Evolutionary conservation across 2,113 vertebrate species (phyloP).

Genomic region (Callaeas wilsoni): DNA sequence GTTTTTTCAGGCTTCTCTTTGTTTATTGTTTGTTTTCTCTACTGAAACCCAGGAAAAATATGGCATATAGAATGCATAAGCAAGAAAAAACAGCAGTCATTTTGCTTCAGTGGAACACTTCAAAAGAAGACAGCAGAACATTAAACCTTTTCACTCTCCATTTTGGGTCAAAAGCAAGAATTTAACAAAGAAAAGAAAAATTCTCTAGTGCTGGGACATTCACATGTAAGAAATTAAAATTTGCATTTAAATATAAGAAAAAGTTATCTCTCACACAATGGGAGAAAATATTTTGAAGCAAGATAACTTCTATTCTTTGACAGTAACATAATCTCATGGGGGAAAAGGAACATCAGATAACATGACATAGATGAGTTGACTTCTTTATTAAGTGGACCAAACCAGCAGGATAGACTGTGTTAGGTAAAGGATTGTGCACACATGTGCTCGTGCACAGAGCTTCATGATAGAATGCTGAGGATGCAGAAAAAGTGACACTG

Average conservation of each 20-base stretch:
- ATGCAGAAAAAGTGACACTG: neutral
- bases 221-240: neutral
- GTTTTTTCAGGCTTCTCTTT: neutral
- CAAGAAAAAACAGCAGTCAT: neutral
- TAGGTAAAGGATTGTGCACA: neutral
- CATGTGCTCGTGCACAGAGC: rapidly evolving
- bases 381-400: neutral
- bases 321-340: neutral
- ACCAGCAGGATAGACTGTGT: neutral
- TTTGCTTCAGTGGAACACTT: neutral
- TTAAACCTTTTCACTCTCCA: neutral
- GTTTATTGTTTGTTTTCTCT: neutral
- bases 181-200: neutral
- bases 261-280: neutral
- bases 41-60: neutral
- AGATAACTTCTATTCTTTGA: neutral
- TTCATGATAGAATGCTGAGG: neutral
- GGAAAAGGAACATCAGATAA: neutral
- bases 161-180: neutral
- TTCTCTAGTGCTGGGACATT: neutral
- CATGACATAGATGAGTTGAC: neutral
- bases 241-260: neutral
- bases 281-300: neutral
- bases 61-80: neutral
- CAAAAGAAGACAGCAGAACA: neutral